A percentile compares a stretch with the other conserved stretches of the same genome.
phyloP scores from a whole-genome alignment of 2,797 vertebrate genomes.

The Coccyzus lansbergi region DNA sequence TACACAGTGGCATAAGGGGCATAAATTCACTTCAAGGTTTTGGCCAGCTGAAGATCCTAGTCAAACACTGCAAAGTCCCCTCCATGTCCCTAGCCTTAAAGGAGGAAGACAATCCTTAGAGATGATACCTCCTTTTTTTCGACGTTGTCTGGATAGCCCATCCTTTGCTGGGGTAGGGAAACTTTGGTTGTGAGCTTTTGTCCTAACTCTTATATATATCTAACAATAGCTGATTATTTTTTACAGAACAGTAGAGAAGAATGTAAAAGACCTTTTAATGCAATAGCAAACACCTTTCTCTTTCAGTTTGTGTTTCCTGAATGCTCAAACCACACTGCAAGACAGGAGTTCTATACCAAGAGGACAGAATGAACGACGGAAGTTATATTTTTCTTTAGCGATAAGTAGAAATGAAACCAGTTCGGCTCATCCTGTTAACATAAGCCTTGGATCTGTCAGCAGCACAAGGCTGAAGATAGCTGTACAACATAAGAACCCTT shows the following conservation, averaged over 20 bases:
- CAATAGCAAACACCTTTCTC: not conserved
- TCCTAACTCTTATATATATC: not conserved
- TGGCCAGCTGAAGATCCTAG: not conserved
- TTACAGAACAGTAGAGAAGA: not conserved
- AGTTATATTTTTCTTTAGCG: constrained; percentile 9
- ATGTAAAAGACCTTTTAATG: not conserved
- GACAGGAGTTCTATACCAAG: not conserved
- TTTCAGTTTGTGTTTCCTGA: not conserved
- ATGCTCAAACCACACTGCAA: not conserved
- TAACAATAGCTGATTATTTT: not conserved
- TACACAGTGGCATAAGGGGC: not conserved
- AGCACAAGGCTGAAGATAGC: not conserved
- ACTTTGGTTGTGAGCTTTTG: not conserved
- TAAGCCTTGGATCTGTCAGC: not conserved
- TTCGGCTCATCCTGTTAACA: not conserved
- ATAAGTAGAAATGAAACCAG: constrained; percentile 16
- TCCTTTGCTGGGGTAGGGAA: not conserved
- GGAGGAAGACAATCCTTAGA: not conserved
- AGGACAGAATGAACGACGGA: not conserved
- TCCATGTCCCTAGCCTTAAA: not conserved
- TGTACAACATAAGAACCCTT: not conserved
- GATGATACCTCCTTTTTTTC: not conserved
- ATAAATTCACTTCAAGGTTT: not conserved
- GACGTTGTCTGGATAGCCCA: not conserved
- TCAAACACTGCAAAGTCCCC: not conserved